These are phyloP conservation scores for Hyppa rectilinea DNA, from an alignment of 2,888 invertebrate species.

Conservation along the genomic window DNA sequence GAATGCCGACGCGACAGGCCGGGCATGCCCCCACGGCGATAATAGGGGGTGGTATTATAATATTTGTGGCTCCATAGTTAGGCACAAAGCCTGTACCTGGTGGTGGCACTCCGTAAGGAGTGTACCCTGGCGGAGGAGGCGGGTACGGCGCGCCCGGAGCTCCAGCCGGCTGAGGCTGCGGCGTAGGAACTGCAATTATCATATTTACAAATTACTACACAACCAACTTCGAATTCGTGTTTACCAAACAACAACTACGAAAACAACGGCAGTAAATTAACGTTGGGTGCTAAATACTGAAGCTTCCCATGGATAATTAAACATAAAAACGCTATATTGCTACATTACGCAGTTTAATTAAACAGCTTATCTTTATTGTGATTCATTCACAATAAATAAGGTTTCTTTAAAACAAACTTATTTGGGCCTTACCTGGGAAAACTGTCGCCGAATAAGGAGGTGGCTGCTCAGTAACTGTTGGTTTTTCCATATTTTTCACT, in stretches of 20 bases:
- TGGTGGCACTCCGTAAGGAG: constrained; percentile 82
- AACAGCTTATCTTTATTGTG: constrained; percentile 77
- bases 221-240: constrained; percentile 6
- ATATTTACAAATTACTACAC: constrained; percentile 29
- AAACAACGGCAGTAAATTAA: background rate
- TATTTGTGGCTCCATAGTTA: constrained; percentile 91
- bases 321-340: constrained; percentile 19
- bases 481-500: constrained; percentile 81
- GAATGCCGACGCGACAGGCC: constrained; percentile 96
- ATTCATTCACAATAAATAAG: constrained; percentile 73
- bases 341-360: constrained; percentile 69
- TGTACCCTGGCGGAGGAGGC: constrained; percentile 91
- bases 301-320: constrained; percentile 13
- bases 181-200: constrained; percentile 58
- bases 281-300: background rate
- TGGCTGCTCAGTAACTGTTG: constrained; percentile 84
- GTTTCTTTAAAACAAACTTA: constrained; percentile 68
- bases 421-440: constrained; percentile 76
- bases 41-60: constrained; percentile 94
- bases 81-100: constrained; percentile 88
- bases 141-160: constrained; percentile 79
- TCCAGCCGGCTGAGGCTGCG: constrained; percentile 59
- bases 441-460: constrained; percentile 89
- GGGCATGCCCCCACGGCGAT: constrained; percentile 97
- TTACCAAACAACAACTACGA: constrained; percentile 17